Evolutionary conservation across 2,888 invertebrate genomes (phyloP).

Genomic region (Hyalella azteca): DNA sequence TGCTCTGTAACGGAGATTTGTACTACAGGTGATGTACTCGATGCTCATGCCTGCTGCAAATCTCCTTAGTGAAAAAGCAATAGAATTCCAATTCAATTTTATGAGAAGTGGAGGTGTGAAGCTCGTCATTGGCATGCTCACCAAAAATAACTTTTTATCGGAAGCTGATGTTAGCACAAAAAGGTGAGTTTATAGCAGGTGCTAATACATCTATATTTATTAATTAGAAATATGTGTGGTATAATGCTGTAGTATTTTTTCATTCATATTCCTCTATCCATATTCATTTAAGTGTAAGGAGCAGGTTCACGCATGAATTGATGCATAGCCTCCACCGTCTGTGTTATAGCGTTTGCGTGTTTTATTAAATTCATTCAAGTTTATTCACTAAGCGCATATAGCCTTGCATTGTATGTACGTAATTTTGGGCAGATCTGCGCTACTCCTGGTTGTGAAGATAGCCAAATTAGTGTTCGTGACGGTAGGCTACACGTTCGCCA

Average conservation of each 20-base stretch:
- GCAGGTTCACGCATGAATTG: too few relatives aligned
- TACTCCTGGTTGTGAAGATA: slow-evolving; percentile 83
- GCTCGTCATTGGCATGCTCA: slow-evolving; percentile 78
- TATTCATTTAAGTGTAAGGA: too few relatives aligned
- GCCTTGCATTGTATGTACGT: background rate
- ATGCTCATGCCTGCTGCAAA: slow-evolving; percentile 90
- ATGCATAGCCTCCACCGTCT: too few relatives aligned
- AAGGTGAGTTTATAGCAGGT: slow-evolving; percentile 63
- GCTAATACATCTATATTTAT: too few relatives aligned
- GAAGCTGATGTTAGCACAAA: slow-evolving; percentile 78
- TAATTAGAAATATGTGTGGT: too few relatives aligned
- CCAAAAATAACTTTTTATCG: slow-evolving; percentile 83
- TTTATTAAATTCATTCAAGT: background rate
- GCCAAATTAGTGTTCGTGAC: slow-evolving; percentile 88
- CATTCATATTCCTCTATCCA: too few relatives aligned
- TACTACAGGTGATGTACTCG: slow-evolving; percentile 78
- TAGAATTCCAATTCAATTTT: slow-evolving; percentile 74
- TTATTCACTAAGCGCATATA: background rate
- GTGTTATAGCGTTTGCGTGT: too few relatives aligned
- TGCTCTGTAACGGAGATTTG: too few relatives aligned
- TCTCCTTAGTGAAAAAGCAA: slow-evolving; percentile 74
- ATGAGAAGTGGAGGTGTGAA: slow-evolving; percentile 73
- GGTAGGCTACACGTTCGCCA: slow-evolving; percentile 63
- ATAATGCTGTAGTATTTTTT: too few relatives aligned
- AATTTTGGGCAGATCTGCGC: slow-evolving; percentile 73